Evolutionary conservation across 2,113 vertebrate species (phyloP).

Genomic region (Echinops telfairi): DNA sequence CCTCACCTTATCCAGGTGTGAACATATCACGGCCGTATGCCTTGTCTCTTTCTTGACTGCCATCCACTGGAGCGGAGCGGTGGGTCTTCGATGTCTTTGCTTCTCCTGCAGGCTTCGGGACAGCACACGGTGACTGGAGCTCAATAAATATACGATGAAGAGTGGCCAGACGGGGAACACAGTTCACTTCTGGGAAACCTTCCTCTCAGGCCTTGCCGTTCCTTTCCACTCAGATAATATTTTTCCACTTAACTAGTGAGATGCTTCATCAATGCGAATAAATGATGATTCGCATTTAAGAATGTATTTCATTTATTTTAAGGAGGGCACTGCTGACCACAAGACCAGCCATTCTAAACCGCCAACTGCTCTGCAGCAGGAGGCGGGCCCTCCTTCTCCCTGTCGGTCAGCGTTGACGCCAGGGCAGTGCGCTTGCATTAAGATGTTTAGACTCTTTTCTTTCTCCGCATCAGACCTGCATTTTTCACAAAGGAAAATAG

Average conservation of each 20-base stretch:
- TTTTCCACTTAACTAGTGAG: slow-evolving; percentile 41
- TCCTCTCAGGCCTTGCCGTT: slow-evolving; percentile 21
- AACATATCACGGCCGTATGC: neutral
- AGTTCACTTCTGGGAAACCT: slow-evolving; percentile 12
- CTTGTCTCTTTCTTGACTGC: neutral
- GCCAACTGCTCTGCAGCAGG: no score
- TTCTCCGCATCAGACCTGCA: slow-evolving; percentile 33
- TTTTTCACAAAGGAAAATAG: slow-evolving; percentile 60
- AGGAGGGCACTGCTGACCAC: neutral
- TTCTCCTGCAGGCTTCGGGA: neutral
- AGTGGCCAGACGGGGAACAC: neutral
- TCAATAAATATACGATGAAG: neutral
- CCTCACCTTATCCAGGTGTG: neutral
- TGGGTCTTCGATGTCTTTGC: neutral
- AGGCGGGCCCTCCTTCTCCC: no score
- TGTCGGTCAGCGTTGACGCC: no score
- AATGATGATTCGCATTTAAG: slow-evolving; percentile 48
- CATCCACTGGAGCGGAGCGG: neutral
- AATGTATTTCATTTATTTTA: slow-evolving; percentile 47
- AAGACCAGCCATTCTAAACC: no score
- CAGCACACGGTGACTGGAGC: neutral
- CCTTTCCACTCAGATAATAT: slow-evolving; percentile 22
- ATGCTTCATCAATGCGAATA: slow-evolving; percentile 39
- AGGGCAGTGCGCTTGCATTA: neutral
- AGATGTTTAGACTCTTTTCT: slow-evolving; percentile 19